Conservation (phyloP, 1,140 invertebrate genomes). For the Drosophila nigromelanica region DNA sequence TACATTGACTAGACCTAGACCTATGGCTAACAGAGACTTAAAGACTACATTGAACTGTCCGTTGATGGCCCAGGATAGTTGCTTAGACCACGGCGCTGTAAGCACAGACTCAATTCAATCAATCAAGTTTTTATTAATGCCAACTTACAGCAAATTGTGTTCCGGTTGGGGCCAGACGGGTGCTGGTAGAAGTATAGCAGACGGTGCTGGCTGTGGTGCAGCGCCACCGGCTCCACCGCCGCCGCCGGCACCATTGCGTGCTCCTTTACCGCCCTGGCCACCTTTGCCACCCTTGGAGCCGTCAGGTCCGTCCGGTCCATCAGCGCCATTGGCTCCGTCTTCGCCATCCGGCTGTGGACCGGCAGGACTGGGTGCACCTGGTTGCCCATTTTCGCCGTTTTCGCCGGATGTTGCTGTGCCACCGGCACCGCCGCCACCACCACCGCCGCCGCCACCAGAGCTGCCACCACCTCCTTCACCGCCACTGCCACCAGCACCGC, state of each 20-base stretch:
- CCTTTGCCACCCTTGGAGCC: conserved; percentile 72
- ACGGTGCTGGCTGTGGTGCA: conserved; percentile 67
- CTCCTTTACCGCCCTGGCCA: conserved; percentile 74
- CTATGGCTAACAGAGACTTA: conserved; percentile 36
- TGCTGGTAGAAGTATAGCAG: conserved; percentile 43
- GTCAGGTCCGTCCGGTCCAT: conserved; percentile 60
- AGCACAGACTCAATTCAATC: background rate
- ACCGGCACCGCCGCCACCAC: conserved; percentile 64
- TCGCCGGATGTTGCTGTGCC: conserved; percentile 62
- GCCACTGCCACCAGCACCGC: conserved; percentile 55
- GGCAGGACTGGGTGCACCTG: conserved; percentile 60
- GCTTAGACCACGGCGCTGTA: conserved; percentile 43
- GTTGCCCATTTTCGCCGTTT: conserved; percentile 54
- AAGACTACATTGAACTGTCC: conserved; percentile 7
- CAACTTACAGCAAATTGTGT: conserved; percentile 53
- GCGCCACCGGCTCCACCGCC: conserved; percentile 79
- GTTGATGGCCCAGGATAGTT: background rate
- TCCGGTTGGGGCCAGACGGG: conserved; percentile 63
- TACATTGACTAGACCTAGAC: conserved; percentile 70
- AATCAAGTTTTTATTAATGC: background rate
- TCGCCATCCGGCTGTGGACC: conserved; percentile 70
- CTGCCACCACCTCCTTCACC: conserved; percentile 50
- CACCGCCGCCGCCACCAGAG: conserved; percentile 60
- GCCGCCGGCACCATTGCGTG: conserved; percentile 78
- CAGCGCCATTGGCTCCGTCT: conserved; percentile 72